phyloP scores from a whole-genome alignment of 2,888 invertebrate genomes.

The Neoscelio sp. region DNA sequence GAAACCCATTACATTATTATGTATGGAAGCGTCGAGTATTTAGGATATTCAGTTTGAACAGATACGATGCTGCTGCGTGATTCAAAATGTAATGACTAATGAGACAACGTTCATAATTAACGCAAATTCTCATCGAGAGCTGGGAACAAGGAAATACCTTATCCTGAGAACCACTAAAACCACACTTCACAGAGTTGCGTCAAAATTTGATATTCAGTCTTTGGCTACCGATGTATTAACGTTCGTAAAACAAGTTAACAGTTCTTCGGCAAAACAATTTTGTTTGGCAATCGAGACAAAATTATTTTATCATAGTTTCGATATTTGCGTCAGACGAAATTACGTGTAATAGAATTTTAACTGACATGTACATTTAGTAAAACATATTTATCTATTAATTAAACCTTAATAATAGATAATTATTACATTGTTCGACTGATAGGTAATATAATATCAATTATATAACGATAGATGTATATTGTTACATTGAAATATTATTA shows the following conservation, averaged over 20 bases:
- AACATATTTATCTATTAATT: too few relatives aligned
- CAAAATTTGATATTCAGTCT: conserved; percentile 44
- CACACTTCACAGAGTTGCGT: conserved; percentile 48
- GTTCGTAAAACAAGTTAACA: background rate
- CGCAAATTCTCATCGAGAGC: conserved; percentile 72
- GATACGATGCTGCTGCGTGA: conserved; percentile 47
- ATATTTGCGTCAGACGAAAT: too few relatives aligned
- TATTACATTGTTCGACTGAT: too few relatives aligned
- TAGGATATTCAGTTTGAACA: conserved; percentile 50
- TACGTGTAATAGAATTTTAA: too few relatives aligned
- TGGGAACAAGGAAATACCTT: conserved; percentile 77
- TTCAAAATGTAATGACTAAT: conserved; percentile 65
- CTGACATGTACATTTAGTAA: too few relatives aligned
- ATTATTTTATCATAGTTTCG: too few relatives aligned
- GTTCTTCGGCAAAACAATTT: background rate
- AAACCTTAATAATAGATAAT: too few relatives aligned
- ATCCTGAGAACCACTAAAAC: conserved; percentile 77
- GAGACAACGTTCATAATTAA: conserved; percentile 68
- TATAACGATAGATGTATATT: too few relatives aligned
- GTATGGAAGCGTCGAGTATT: conserved; percentile 52
- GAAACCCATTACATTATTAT: conserved; percentile 54
- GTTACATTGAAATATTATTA: too few relatives aligned
- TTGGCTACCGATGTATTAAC: conserved; percentile 3
- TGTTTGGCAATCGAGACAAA: too few relatives aligned
- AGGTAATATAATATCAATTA: too few relatives aligned